phyloP scores from a whole-genome alignment of 1,140 invertebrate genomes.

The Eumeta japonica region DNA sequence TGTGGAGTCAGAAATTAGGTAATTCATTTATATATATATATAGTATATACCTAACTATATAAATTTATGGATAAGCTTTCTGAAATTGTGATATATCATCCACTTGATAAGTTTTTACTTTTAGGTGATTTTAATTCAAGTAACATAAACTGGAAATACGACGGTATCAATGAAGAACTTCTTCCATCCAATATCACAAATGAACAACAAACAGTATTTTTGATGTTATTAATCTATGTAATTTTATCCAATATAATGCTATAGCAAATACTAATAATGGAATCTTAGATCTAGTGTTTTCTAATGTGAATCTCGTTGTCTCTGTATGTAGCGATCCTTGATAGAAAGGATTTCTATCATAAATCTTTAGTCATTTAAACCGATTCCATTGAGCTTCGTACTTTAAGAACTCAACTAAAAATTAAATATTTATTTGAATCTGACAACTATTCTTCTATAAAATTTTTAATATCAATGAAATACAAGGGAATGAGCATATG shows the following conservation, averaged over 20 bases:
- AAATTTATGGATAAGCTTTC: not conserved
- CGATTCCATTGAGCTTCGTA: not conserved
- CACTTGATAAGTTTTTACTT: not conserved
- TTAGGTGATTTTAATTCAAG: not conserved
- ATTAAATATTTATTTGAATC: not conserved
- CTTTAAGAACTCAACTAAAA: not conserved
- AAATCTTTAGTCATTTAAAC: not conserved
- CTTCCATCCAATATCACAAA: not conserved
- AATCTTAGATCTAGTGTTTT: not conserved
- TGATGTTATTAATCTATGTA: not conserved
- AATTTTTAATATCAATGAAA: not conserved
- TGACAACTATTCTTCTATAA: not conserved
- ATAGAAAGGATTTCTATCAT: not conserved
- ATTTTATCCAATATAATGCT: constrained; percentile 1
- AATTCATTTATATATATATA: no score
- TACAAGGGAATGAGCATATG: no score
- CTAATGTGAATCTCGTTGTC: not conserved
- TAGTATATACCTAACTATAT: not conserved
- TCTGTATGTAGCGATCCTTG: not conserved
- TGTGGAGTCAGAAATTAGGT: not conserved
- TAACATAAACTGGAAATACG: not conserved
- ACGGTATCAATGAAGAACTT: not conserved
- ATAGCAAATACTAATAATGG: not conserved
- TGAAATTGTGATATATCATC: not conserved
- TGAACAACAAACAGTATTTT: not conserved